Base-by-base conservation (phyloP, 1,140 invertebrate genomes). In the Matsumurasca onukii region DNA sequence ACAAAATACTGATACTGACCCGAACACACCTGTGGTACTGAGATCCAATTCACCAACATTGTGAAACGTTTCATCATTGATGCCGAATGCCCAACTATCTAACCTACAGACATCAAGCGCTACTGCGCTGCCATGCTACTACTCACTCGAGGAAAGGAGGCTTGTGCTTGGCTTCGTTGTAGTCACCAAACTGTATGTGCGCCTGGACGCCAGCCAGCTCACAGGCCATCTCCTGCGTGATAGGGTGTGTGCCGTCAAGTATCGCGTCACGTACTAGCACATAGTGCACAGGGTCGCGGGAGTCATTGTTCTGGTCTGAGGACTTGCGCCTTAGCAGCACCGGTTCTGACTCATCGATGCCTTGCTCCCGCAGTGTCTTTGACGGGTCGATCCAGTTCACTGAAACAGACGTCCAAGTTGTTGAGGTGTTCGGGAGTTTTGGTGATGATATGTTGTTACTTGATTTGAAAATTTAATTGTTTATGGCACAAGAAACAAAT, bases 231-330 rank as follows among this genome's bases (percentile, higher is more conserved):
- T 98, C 95, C 78, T 94, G 88, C 0, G 95, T 97, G n/a, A 99
- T 92, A 17, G 98, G 98, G 85, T 99, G 98, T 5, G 96, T 96
- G 27, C 96, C 97, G 78, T 98, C 95, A n/a, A 99, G 80, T 75
- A 99, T 98, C 49, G 96, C 97, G 81, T 99, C 97, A 69, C 97
- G 83, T 0, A 95, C 95, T 85, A 98, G 86, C 27, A 98, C 97
- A 81, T 99, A 99, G 81, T 99, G 98, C 5, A 99, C 94, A 0
- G 98, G 98, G 84, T 99, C 98, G 64, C 97, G 83, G 13, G 95
- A 97, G 82, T 99, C 98, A 73, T 99, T 97, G 82, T 99, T 99
- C 76, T 98, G 94, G 83, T 99, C 98, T 0, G 96, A 99, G 80
- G 95, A 98, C 79, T 98, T 98, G 67, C 98, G 83, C 59, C 95